Base-by-base conservation (phyloP, 1,140 invertebrate species). In the Plectrocnemia conspersa region DNA sequence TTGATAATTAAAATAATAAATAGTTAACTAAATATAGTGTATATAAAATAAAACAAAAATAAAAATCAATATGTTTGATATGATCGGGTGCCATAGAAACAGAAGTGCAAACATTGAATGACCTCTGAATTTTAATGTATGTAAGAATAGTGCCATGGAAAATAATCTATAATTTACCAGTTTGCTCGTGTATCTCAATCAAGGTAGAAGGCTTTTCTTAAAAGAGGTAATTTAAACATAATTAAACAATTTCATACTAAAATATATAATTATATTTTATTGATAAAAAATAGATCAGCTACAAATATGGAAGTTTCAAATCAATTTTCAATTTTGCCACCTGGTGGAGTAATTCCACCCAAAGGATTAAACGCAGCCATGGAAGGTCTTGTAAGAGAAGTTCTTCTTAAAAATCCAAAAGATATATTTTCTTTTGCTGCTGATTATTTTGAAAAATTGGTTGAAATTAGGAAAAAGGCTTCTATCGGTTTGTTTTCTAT, bases 381-480 rank as follows among this genome's bases (percentile, higher is more conserved):
- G 59, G 59, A 61, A 46, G 59, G 59, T 10, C 47, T 61, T 2
- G 54, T 54, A 24, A 50, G 59, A 52, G 59, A 61, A 44, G 55
- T 61, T 19, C 23, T 61, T 23, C 23, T 44, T 5, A 57, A 52
- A 33, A 52, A 42, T 36, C 59, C 59, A 3, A 50, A 47, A 25
- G 52, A 61, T 49, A 57, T 61, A 33, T 57, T 50, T 38, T 19
- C 27, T 1, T 61, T 61, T 41, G 59, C 59, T 33, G 59, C 59
- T 18, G 52, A 61, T 19, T 61, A 57, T 47, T 61, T 61, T 57
- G 59, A 61, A 57, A 54, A 56, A 35, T 23, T 61, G 16, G 46
- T 57, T 13, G 40, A 45, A 13, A 52, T 57, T 22, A 27, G 55
- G 23, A 45, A 57, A 10, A 27, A 25, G n/a, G 33, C 45, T n/a